Evolutionary conservation across 2,797 vertebrate genomes (phyloP).

Genomic region (Catostomus latipinnis): DNA sequence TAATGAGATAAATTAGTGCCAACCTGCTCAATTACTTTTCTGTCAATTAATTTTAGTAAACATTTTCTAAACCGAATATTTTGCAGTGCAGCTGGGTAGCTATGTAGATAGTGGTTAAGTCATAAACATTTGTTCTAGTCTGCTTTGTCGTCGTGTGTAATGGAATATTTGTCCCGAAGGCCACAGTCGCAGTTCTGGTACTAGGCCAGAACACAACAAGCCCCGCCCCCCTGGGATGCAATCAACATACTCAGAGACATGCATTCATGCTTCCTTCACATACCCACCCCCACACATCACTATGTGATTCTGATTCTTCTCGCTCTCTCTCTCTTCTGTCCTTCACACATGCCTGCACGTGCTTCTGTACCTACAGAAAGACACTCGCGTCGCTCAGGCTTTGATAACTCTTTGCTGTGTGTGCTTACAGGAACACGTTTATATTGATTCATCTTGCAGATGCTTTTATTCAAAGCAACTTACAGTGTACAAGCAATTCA

Average conservation of each 20-base stretch:
- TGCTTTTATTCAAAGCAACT: too few species aligned
- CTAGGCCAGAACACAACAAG: slow-evolving; percentile 22
- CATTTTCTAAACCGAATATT: too few species aligned
- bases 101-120: too few species aligned
- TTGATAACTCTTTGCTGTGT: background rate
- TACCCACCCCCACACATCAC: background rate
- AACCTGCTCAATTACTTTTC: too few species aligned
- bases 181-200: slow-evolving; percentile 1
- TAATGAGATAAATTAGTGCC: too few species aligned
- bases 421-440: background rate
- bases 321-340: slow-evolving; percentile 1
- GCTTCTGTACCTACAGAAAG: background rate
- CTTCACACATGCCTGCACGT: slow-evolving; percentile 33
- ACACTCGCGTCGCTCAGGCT: slow-evolving; percentile 25
- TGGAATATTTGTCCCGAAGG: background rate
- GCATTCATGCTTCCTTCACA: slow-evolving; percentile 25
- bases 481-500: background rate
- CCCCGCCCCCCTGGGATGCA: background rate
- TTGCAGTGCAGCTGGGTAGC: too few species aligned
- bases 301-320: background rate
- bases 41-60: too few species aligned
- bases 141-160: background rate
- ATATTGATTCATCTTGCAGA: background rate
- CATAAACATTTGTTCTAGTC: too few species aligned
- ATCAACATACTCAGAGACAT: slow-evolving; percentile 9